Percentiles rank a stretch among this genome's conserved stretches.
These are phyloP conservation scores for Podilymbus podiceps DNA, from an alignment of 2,113 vertebrate genomes.

Conservation along the genomic window DNA sequence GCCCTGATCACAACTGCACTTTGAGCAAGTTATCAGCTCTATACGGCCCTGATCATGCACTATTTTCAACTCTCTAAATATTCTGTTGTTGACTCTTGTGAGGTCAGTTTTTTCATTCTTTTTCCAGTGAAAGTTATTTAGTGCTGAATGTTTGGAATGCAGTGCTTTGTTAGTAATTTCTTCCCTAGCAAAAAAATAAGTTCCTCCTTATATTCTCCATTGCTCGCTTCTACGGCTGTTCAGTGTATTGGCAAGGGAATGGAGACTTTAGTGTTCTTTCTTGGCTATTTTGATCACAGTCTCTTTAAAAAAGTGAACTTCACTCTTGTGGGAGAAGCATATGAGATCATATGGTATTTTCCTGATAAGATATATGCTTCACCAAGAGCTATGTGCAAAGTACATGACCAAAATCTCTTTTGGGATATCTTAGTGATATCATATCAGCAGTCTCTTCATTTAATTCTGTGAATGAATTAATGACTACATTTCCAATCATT, in stretches of 20 bases:
- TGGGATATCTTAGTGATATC: not conserved
- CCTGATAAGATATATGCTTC: not conserved
- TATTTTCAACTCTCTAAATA: not conserved
- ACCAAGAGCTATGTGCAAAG: not conserved
- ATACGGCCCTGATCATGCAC: not conserved
- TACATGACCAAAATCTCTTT: not conserved
- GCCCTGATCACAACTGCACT: not conserved
- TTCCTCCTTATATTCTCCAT: not conserved
- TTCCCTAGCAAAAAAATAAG: not conserved
- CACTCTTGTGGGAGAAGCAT: not conserved
- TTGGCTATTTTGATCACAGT: not conserved
- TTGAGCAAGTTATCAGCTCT: not conserved
- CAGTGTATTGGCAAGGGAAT: not conserved
- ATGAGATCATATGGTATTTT: not conserved
- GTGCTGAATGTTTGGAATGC: not conserved
- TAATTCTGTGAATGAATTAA: not conserved
- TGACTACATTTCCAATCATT: not conserved
- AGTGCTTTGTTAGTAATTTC: not conserved
- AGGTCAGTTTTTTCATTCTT: not conserved
- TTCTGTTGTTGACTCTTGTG: not conserved
- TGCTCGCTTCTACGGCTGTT: not conserved
- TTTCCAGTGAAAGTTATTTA: not conserved
- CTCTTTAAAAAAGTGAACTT: not conserved
- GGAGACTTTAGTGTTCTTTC: not conserved
- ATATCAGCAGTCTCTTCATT: not conserved